A percentile compares a stretch with the other conserved stretches of the same genome.
Conservation (phyloP, 2,888 invertebrate genomes). For the Lypha dubia region DNA sequence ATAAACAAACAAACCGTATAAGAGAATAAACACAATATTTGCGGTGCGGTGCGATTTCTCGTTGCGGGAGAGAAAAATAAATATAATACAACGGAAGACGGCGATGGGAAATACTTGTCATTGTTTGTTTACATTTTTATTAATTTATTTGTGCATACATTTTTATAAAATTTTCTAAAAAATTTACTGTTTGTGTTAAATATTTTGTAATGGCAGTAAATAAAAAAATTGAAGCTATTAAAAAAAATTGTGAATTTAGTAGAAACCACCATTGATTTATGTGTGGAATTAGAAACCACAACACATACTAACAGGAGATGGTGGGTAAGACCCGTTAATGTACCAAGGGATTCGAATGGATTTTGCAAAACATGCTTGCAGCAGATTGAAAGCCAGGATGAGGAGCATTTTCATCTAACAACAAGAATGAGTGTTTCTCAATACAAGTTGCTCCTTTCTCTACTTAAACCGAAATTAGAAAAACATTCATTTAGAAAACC, state of each 20-base stretch:
- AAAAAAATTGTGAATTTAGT: no score
- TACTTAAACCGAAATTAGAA: constrained; percentile 5
- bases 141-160: no score
- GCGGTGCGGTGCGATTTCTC: no score
- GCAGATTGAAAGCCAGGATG: constrained; percentile 9
- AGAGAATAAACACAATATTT: constrained; percentile 1
- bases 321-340: constrained; percentile 10
- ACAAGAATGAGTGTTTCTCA: constrained; percentile 14
- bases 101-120: background rate
- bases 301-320: no score
- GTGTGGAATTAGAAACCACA: no score
- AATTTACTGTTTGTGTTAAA: no score
- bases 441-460: background rate
- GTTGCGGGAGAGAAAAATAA: constrained; percentile 3
- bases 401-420: constrained; percentile 9
- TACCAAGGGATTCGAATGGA: constrained; percentile 22
- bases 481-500: constrained; percentile 5
- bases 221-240: no score
- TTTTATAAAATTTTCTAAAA: constrained; percentile 1
- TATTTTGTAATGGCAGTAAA: no score
- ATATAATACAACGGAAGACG: background rate
- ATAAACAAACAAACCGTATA: no score
- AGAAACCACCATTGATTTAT: no score
- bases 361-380: constrained; percentile 14
- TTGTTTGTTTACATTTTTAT: no score